Conservation (phyloP, 2,888 invertebrate genomes). For the Cotesia congregata region DNA sequence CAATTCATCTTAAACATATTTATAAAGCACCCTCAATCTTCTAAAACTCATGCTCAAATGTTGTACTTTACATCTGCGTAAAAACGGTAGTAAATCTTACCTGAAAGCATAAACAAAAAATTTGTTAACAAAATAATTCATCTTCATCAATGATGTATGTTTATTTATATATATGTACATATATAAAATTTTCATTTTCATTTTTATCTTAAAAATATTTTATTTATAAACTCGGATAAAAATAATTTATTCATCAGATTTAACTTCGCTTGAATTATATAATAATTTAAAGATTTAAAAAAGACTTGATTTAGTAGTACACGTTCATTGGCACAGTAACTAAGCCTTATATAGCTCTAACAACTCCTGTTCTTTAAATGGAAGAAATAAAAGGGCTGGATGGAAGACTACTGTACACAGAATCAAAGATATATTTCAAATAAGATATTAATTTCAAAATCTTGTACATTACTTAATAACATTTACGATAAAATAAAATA, state of each 20-base stretch:
- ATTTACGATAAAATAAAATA: background rate
- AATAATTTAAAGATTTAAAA: slow-evolving; percentile 1
- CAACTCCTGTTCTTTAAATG: slow-evolving; percentile 39
- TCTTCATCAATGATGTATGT: background rate
- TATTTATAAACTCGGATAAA: background rate
- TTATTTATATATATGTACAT: background rate
- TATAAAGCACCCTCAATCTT: background rate
- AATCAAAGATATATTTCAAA: background rate
- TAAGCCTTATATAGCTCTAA: slow-evolving; percentile 49
- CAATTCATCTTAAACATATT: background rate
- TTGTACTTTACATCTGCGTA: background rate
- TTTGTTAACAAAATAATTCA: background rate
- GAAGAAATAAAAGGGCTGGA: slow-evolving; percentile 20
- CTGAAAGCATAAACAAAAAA: background rate
- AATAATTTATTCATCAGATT: background rate
- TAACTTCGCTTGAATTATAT: background rate
- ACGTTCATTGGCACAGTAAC: slow-evolving; percentile 45
- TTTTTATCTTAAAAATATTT: too few relatives aligned
- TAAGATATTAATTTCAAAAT: background rate
- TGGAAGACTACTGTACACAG: slow-evolving; percentile 15
- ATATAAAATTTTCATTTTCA: too few relatives aligned
- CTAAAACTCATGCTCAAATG: background rate
- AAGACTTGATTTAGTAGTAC: slow-evolving; percentile 16
- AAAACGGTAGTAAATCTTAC: background rate
- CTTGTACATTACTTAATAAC: background rate